Base-by-base conservation (phyloP, 2,113 vertebrate genomes). In the Myanophis thanlyinensis region DNA sequence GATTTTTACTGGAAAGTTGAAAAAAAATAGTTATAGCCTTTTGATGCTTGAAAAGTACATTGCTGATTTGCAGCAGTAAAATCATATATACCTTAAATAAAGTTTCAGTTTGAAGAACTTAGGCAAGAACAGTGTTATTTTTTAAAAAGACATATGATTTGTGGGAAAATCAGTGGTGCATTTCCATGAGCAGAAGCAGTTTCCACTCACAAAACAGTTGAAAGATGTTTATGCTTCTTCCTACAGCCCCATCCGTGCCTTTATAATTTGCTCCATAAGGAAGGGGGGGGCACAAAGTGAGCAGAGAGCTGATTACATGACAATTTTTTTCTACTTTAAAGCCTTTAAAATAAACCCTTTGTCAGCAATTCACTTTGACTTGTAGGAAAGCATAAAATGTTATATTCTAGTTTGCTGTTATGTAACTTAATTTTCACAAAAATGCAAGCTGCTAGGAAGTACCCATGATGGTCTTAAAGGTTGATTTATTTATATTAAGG, bases 1-100 rank as follows among this genome's bases (percentile, higher is more conserved):
- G 96, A 90, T 95, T 96, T 96, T 96, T 95, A 80, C 96, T 96
- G 96, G 96, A 96, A 96, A 97, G 96, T 20, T 46, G 52, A 27
- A 59, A 92, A 49, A 95, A 84, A 95, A 85, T 96, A 94, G 53
- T 90, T 93, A 10, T 86, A 90, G 94, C 95, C 95, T 96, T 96
- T 94, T 95, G 93, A 97, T 96, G 93, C 91, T 93, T 95, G 89
- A 96, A 62, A 93, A 95, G 89, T 92, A 30, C 95, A 93, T 95
- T 94, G 93, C 94, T 94, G 73, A 89, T 89, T 54, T 30, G 30
- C 92, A 86, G 88, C 92, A 92, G 44, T 49, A 4, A 35, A 89
- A 54, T 89, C 85, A 48, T 51, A 92, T 89, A 62, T 90, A 56
- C n/a, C 48, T 59, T 80, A 84, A 48, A n/a, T 20, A 47, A 23